A percentile compares a stretch with the other conserved stretches of the same genome.
Conservation (phyloP, 2,113 vertebrate species). For the Chunga burmeisteri region DNA sequence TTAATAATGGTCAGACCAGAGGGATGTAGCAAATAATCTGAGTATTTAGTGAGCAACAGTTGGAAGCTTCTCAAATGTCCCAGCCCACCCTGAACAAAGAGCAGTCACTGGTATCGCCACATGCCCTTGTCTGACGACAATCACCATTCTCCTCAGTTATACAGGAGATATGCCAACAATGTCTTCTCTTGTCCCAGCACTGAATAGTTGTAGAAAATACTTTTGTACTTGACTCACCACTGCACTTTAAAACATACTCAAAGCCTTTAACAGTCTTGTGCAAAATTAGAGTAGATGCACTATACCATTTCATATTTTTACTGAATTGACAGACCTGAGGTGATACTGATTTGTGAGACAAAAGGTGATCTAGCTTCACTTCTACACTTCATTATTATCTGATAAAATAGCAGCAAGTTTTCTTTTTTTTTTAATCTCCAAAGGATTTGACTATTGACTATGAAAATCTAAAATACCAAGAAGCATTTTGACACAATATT, state of each 20-base stretch:
- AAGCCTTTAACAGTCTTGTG: not conserved
- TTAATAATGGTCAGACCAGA: not conserved
- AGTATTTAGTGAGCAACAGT: not conserved
- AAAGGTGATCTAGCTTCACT: not conserved
- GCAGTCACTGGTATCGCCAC: not conserved
- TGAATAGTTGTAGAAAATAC: not conserved
- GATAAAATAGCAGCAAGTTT: not conserved
- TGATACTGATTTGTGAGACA: not conserved
- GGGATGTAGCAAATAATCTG: rapidly evolving
- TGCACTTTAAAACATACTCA: not conserved
- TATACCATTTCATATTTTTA: too few species aligned
- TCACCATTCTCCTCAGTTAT: not conserved
- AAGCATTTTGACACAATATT: not conserved
- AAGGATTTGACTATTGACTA: not conserved
- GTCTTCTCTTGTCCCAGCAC: not conserved
- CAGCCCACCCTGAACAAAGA: not conserved
- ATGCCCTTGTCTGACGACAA: not conserved
- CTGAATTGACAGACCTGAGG: too few species aligned
- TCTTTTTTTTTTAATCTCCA: not conserved
- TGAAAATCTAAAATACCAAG: not conserved
- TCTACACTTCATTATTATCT: not conserved
- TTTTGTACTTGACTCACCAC: not conserved
- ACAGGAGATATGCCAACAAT: not conserved
- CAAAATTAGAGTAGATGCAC: not conserved
- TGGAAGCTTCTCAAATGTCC: not conserved